Conservation (phyloP, 2,797 vertebrate species). For the Periparus ater region DNA sequence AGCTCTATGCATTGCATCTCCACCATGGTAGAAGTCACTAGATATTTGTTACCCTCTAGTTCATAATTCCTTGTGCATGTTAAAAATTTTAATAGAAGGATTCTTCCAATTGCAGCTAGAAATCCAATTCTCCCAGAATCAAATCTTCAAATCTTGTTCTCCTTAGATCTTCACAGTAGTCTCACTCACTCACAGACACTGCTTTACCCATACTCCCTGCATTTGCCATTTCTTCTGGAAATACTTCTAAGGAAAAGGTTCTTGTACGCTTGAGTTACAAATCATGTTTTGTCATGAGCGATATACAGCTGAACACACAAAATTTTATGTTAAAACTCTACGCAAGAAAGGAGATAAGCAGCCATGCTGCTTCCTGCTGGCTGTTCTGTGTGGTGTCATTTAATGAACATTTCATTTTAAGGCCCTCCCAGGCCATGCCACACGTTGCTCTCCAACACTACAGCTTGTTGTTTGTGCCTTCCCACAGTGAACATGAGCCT, state of each 20-base stretch:
- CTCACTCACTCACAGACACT: background rate
- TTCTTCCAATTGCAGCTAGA: background rate
- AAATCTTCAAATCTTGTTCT: background rate
- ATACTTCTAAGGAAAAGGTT: background rate
- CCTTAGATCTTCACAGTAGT: background rate
- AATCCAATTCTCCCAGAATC: background rate
- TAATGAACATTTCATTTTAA: background rate
- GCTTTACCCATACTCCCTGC: background rate
- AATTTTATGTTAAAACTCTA: background rate
- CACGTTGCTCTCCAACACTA: background rate
- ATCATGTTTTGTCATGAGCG: rapidly evolving
- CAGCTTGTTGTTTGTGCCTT: background rate
- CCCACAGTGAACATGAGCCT: background rate
- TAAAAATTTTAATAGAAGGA: background rate
- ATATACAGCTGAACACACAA: background rate
- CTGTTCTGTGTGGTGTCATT: background rate
- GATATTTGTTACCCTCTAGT: background rate
- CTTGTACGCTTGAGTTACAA: background rate
- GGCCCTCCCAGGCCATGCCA: background rate
- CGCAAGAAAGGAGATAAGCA: background rate
- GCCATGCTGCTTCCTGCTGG: background rate
- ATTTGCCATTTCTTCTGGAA: background rate
- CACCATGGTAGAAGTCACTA: rapidly evolving
- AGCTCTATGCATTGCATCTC: background rate
- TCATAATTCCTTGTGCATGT: background rate